phyloP scores from a whole-genome alignment of 2,888 invertebrate species.

The Ceratothoa steindachneri region DNA sequence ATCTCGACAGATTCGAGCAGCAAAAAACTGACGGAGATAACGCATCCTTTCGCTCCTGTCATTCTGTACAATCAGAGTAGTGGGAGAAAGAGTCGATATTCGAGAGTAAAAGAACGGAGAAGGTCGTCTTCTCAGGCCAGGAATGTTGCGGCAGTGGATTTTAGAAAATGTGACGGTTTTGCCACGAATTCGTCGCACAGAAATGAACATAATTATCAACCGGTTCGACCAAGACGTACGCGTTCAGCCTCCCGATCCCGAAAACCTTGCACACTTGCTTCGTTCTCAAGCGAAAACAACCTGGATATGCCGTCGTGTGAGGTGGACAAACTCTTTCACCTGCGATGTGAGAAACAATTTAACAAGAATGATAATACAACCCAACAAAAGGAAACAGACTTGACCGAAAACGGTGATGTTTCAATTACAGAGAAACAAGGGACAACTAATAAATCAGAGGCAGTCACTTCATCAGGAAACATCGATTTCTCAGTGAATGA shows the following conservation, averaged over 20 bases:
- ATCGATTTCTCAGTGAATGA: slow-evolving; percentile 1
- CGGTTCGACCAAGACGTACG: slow-evolving; percentile 27
- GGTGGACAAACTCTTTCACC: not conserved
- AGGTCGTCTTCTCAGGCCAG: slow-evolving; percentile 21
- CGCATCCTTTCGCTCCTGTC: not conserved
- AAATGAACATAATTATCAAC: not conserved
- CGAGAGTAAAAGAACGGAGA: slow-evolving; percentile 1
- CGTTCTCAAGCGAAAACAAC: not conserved
- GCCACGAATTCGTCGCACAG: not conserved
- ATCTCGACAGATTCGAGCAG: slow-evolving; percentile 11
- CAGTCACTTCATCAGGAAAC: not conserved
- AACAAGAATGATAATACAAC: not conserved
- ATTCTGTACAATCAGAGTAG: not conserved
- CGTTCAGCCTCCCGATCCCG: slow-evolving; percentile 32
- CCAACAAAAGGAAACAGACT: not conserved
- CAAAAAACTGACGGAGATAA: slow-evolving; percentile 2
- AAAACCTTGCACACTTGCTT: not conserved
- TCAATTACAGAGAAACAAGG: not conserved
- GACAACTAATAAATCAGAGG: too few species aligned
- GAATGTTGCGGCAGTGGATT: slow-evolving; percentile 24
- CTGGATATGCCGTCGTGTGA: not conserved
- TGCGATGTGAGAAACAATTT: not conserved
- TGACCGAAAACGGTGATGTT: not conserved
- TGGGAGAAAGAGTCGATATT: not conserved
- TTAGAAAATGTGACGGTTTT: not conserved